Percentiles rank a stretch among this genome's conserved stretches.
phyloP scores from a whole-genome alignment of 2,113 vertebrate species.

The Ibidorhyncha struthersii region DNA sequence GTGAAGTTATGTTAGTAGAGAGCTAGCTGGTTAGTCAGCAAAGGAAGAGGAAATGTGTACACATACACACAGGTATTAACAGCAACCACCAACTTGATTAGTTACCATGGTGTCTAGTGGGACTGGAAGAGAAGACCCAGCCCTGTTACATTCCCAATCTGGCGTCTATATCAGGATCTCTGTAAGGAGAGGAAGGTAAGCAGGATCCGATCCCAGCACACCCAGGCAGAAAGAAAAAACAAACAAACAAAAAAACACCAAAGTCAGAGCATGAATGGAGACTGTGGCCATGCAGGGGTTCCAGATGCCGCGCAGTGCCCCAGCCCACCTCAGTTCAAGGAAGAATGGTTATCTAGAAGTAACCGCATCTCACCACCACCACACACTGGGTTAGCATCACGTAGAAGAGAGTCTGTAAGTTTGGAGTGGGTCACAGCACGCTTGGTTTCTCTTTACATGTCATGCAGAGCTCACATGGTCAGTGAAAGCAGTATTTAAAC shows the following conservation, averaged over 20 bases:
- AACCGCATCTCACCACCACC: conserved; percentile 23
- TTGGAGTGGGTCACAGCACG: background rate
- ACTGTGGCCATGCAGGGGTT: conserved; percentile 66
- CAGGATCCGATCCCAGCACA: conserved; percentile 71
- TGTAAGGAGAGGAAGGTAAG: conserved; percentile 76
- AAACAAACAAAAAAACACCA: conserved; percentile 16
- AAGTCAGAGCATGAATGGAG: conserved; percentile 65
- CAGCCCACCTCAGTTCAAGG: conserved; percentile 38
- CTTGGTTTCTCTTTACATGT: background rate
- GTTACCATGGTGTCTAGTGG: conserved; percentile 81
- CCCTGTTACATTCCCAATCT: conserved; percentile 73
- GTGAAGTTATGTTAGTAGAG: conserved; percentile 37
- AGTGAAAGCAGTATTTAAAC: conserved; percentile 34
- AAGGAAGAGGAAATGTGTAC: conserved; percentile 52
- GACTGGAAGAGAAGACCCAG: conserved; percentile 74
- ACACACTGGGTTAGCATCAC: conserved; percentile 39
- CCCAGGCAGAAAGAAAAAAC: conserved; percentile 57
- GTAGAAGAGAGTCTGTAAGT: background rate
- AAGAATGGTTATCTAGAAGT: conserved; percentile 35
- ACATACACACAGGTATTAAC: conserved; percentile 50
- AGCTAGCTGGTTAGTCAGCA: conserved; percentile 56
- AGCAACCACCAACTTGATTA: conserved; percentile 68
- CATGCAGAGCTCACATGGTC: conserved; percentile 46
- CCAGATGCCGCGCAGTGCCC: background rate
- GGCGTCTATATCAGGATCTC: conserved; percentile 77